Conservation (phyloP, 2,113 vertebrate species). For the Clarias batrachus region DNA sequence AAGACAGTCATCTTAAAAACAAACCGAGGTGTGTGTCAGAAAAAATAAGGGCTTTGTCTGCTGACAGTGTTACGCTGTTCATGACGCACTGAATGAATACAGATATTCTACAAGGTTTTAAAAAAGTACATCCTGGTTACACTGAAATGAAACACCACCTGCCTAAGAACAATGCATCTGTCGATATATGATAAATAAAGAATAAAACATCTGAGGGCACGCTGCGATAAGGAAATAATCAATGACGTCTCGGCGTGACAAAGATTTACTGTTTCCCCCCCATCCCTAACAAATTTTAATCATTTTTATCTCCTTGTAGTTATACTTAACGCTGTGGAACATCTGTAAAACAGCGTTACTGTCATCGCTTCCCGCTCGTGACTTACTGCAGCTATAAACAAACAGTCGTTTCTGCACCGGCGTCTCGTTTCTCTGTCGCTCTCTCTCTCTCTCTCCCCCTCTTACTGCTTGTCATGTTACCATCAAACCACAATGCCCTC, state of each 20-base stretch:
- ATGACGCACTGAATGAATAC: not conserved
- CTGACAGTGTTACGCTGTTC: not conserved
- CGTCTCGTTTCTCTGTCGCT: not conserved
- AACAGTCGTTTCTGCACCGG: not conserved
- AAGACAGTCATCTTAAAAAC: conserved; percentile 18
- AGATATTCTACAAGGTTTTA: not conserved
- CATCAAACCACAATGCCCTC: not conserved
- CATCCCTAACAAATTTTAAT: too few species aligned
- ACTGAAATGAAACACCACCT: not conserved
- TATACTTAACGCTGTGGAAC: not conserved
- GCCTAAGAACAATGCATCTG: not conserved
- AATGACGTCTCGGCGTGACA: not conserved
- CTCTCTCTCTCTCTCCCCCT: not conserved
- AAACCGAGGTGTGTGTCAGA: not conserved
- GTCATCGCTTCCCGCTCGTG: not conserved
- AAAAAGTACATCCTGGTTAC: not conserved
- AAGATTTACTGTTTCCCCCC: not conserved
- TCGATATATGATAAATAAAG: not conserved
- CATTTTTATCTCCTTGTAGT: not conserved
- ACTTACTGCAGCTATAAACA: not conserved
- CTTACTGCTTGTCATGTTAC: not conserved
- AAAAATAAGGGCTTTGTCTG: not conserved
- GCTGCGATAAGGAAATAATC: not conserved
- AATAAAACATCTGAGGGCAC: not conserved
- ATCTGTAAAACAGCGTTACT: not conserved